These are phyloP conservation scores for Drosophila paramelanica DNA, from an alignment of 2,888 invertebrate species.

Conservation along the genomic window DNA sequence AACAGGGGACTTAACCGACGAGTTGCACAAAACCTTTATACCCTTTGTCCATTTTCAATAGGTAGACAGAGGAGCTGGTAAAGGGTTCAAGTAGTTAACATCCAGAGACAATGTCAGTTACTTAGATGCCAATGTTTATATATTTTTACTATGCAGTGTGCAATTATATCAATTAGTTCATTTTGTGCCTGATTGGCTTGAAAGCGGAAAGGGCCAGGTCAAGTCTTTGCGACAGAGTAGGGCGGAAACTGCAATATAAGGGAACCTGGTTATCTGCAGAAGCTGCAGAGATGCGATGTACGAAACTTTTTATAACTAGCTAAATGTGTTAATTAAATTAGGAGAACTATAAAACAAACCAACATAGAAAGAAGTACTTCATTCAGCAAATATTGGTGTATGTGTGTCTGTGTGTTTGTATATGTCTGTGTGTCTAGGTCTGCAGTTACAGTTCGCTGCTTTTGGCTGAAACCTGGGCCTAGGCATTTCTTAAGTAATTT, in stretches of 20 bases:
- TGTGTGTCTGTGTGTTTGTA: not conserved
- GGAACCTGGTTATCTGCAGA: constrained; percentile 8
- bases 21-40: too few relatives aligned
- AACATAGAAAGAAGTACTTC: not conserved
- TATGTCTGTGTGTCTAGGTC: not conserved
- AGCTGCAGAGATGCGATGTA: not conserved
- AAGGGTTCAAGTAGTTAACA: not conserved
- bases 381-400: not conserved
- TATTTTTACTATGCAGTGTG: constrained; percentile 56
- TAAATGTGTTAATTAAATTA: constrained; percentile 56
- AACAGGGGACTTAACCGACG: too few relatives aligned
- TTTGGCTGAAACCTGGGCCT: not conserved
- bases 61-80: not conserved
- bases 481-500: constrained; percentile 1
- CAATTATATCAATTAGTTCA: constrained; percentile 70
- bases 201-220: constrained; percentile 5
- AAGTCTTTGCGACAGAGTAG: not conserved
- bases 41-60: too few relatives aligned
- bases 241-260: not conserved
- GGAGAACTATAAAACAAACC: not conserved
- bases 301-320: constrained; percentile 28
- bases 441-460: too few relatives aligned
- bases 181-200: constrained; percentile 60
- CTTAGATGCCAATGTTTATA: constrained; percentile 49
- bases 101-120: constrained; percentile 14